Conservation (phyloP, 2,888 invertebrate genomes). For the Thymelicus lineola region DNA sequence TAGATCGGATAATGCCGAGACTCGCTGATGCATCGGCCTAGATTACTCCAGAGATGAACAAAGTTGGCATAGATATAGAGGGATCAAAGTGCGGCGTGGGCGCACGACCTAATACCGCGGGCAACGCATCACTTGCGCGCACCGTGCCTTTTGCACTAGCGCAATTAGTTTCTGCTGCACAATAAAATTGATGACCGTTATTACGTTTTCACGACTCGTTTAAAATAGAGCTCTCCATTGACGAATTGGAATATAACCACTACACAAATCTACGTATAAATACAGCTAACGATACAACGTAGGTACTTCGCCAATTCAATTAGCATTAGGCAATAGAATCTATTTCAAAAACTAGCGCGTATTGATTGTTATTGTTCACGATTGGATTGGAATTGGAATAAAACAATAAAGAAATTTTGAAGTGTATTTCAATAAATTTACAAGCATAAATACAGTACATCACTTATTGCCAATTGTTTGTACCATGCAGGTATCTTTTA, state of each 20-base stretch:
- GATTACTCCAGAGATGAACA: constrained; percentile 77
- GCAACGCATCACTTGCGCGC: constrained; percentile 66
- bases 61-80: constrained; percentile 81
- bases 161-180: constrained; percentile 43
- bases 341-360: constrained; percentile 13
- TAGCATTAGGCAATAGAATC: neutral
- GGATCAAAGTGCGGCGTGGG: constrained; percentile 83
- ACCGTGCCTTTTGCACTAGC: constrained; percentile 64
- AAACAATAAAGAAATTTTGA: constrained; percentile 70
- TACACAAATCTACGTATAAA: constrained; percentile 9
- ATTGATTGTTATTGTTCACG: constrained; percentile 24
- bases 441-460: constrained; percentile 56
- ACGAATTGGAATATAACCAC: constrained; percentile 12
- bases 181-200: constrained; percentile 34
- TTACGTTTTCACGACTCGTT: constrained; percentile 31
- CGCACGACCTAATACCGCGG: constrained; percentile 81
- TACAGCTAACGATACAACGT: neutral
- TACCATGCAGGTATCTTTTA: constrained; percentile 51
- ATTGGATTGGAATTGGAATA: constrained; percentile 63
- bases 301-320: constrained; percentile 8
- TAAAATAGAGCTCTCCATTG: constrained; percentile 23
- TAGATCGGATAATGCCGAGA: constrained; percentile 42
- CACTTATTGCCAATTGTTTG: constrained; percentile 70
- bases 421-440: constrained; percentile 71
- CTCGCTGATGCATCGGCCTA: constrained; percentile 67